phyloP scores from a whole-genome alignment of 1,140 invertebrate genomes.

The Chironomus striatipennis region DNA sequence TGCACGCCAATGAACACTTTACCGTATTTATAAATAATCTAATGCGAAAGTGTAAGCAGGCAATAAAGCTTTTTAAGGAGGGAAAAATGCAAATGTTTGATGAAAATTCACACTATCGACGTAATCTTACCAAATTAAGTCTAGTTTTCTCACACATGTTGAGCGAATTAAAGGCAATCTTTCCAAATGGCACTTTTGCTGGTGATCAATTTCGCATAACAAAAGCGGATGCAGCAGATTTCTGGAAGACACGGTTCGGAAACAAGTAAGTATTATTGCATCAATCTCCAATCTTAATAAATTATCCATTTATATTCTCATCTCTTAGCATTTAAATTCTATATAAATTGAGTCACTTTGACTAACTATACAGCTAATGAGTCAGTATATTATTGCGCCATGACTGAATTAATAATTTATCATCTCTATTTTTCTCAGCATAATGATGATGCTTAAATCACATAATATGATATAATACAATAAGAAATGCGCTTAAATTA shows the following conservation, averaged over 20 bases:
- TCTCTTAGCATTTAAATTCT: no score
- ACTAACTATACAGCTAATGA: no score
- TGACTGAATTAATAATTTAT: no score
- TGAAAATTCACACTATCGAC: slow-evolving; percentile 87
- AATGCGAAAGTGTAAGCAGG: slow-evolving; percentile 97
- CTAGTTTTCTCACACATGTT: slow-evolving; percentile 99
- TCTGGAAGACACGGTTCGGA: slow-evolving; percentile 93
- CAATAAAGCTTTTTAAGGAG: slow-evolving; percentile 96
- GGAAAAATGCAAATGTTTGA: slow-evolving; percentile 99
- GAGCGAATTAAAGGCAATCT: slow-evolving; percentile 96
- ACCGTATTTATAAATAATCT: slow-evolving; percentile 97
- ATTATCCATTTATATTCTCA: not conserved
- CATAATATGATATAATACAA: no score
- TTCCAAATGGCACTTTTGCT: slow-evolving; percentile 90
- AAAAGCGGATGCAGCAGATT: slow-evolving; percentile 97
- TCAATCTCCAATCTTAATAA: not conserved
- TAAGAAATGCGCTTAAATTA: no score
- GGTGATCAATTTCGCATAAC: slow-evolving; percentile 98
- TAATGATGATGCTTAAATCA: no score
- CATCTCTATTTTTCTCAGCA: no score
- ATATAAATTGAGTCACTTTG: no score
- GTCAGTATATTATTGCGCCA: no score
- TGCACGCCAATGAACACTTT: slow-evolving; percentile 95
- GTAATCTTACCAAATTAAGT: slow-evolving; percentile 96
- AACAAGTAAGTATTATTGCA: slow-evolving; percentile 65